Evolutionary conservation across 2,888 invertebrate genomes (phyloP).

Genomic region (Callyntrura sp.): DNA sequence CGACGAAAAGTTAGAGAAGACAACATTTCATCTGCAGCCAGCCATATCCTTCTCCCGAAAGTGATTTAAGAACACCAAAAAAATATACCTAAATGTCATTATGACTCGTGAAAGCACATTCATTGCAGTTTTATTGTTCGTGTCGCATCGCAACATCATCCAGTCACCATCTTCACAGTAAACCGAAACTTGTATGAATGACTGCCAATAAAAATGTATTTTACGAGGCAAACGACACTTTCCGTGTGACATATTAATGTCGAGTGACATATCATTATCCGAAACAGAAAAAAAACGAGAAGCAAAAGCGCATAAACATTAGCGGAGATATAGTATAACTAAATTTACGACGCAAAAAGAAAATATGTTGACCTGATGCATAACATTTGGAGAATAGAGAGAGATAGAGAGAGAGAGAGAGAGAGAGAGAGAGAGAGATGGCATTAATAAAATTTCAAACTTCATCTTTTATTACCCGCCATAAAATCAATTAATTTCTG

Average conservation of each 20-base stretch:
- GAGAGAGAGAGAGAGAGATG: no score
- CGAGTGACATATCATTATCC: constrained; percentile 24
- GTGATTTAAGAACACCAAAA: background rate
- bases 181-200: constrained; percentile 24
- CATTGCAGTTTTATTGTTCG: constrained; percentile 41
- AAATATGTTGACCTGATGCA: background rate
- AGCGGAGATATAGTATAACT: background rate
- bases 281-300: background rate
- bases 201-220: constrained; percentile 13
- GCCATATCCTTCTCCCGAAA: background rate
- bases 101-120: background rate
- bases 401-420: no score
- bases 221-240: constrained; percentile 50
- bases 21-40: background rate
- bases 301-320: background rate
- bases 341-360: constrained; percentile 12
- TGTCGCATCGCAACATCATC: constrained; percentile 7
- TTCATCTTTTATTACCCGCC: background rate
- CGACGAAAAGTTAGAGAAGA: background rate
- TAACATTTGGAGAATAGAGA: background rate
- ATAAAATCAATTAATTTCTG: constrained; percentile 13
- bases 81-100: background rate
- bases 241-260: constrained; percentile 11
- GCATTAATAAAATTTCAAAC: no score
- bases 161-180: no score